Evolutionary conservation across 2,797 vertebrate genomes (phyloP), one percentile per base, ranked within the genome.

Genomic region (Poecilia picta): DNA sequence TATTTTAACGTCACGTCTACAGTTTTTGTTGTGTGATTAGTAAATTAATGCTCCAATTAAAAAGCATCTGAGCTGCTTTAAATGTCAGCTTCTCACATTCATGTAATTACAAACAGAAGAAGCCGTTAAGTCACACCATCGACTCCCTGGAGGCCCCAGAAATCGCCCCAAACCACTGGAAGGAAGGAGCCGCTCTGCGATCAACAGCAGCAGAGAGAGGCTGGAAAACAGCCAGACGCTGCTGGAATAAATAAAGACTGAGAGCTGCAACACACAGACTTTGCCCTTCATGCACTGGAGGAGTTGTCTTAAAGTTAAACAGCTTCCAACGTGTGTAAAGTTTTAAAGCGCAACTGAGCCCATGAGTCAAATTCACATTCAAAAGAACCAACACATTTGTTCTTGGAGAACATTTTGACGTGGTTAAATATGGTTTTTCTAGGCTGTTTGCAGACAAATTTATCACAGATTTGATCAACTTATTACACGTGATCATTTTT

Each of bases 1-100:
- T 57, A 68, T 36, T 66, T 46, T 46, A 75, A 72, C 81, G 85
- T 74, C 83, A 85, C 0, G 66, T 43, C 15, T 72, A 31, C 71
- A 51, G 55, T 81, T 80, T 55, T 76, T 43, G 59, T 8, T 18
- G 53, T 59, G 33, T 5, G 76, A 85, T 77, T 47, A 79, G 76
- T 85, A 10, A n/a, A 82, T 78, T 46, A 76, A 84, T 74, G 28
- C 78, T 78, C 74, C 46, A 57, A 72, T 86, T 86, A 81, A 75
- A 55, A 79, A 45, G 68, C 75, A 6, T 75, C 49, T 31, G 49
- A 75, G 77, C 77, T 41, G 43, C 72, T 72, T 45, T 83, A 83
- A 89, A 89, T 83, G 86, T 81, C 88, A 85, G 2, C 31, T 12
- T 39, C 76, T 74, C 53, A 39, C 41, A 72, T 45, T 68, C 45